Percentiles rank a stretch among this genome's conserved stretches.
phyloP scores from a whole-genome alignment of 2,797 vertebrate species.

The Diglossa cyanea region DNA sequence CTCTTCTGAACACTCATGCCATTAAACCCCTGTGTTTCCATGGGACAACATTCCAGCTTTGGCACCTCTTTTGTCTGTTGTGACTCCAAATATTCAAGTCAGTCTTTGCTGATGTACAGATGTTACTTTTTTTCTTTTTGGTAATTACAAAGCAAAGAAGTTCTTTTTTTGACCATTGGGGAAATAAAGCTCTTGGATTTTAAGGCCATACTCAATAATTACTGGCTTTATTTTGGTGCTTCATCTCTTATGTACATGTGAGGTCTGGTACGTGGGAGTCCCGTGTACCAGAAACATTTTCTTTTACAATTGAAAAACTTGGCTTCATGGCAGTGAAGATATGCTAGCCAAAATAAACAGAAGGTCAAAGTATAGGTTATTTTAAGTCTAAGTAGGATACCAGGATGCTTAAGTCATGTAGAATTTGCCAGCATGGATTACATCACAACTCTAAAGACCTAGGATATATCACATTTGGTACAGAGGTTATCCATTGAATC shows the following conservation, averaged over 20 bases:
- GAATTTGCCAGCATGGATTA: conserved; percentile 28
- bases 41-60: neutral
- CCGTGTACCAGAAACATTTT: conserved; percentile 6
- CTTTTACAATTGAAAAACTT: conserved; percentile 27
- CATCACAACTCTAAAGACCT: neutral
- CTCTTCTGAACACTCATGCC: neutral
- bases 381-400: conserved; percentile 27
- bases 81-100: neutral
- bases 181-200: neutral
- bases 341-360: conserved; percentile 31
- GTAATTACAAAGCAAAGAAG: neutral
- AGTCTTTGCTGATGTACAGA: conserved; percentile 11
- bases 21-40: neutral
- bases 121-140: neutral
- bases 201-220: neutral
- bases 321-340: neutral
- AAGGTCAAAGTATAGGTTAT: conserved; percentile 10
- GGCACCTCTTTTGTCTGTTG: neutral
- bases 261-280: conserved; percentile 31
- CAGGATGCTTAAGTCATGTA: conserved; percentile 29
- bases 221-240: neutral
- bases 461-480: conserved; percentile 3
- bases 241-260: neutral
- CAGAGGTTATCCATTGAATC: neutral
- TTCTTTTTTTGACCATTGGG: neutral